phyloP scores from a whole-genome alignment of 2,113 vertebrate species.

The Cryptoleucopteryx plumbea region DNA sequence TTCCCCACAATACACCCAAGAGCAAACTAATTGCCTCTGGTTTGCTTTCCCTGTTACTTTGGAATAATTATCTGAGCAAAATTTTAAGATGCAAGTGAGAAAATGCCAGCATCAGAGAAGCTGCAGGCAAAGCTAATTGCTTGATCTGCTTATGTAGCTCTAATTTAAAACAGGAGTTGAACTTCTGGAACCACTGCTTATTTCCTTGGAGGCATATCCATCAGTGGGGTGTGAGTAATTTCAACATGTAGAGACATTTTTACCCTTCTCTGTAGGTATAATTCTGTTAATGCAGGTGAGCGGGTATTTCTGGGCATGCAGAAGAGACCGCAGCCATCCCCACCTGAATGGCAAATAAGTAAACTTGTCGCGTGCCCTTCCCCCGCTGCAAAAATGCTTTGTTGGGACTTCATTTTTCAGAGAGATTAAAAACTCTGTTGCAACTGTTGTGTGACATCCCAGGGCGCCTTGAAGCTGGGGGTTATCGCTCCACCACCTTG shows the following conservation, averaged over 20 bases:
- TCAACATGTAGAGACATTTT: conserved; percentile 10
- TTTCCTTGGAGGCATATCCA: conserved; percentile 64
- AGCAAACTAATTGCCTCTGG: background rate
- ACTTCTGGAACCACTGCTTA: conserved; percentile 54
- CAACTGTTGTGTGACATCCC: background rate
- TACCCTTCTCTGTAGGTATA: background rate
- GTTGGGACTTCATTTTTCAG: background rate
- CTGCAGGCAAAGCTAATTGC: conserved; percentile 66
- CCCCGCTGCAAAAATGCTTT: background rate
- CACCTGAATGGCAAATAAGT: background rate
- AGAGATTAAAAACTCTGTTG: background rate
- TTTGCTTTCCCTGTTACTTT: background rate
- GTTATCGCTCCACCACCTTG: background rate
- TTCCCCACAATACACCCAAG: conserved; percentile 19
- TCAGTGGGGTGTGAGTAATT: conserved; percentile 2
- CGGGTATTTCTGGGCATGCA: background rate
- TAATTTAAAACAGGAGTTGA: conserved; percentile 65
- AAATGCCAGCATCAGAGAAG: conserved; percentile 47
- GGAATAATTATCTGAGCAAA: conserved; percentile 58
- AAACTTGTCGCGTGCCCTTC: background rate
- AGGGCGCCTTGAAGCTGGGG: background rate
- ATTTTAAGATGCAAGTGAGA: conserved; percentile 62
- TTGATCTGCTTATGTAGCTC: conserved; percentile 64
- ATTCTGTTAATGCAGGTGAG: background rate
- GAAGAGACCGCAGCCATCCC: background rate